Evolutionary conservation across 2,888 invertebrate genomes (phyloP), one percentile per base, ranked within the genome.

Genomic region (Lordiphosa andalusiaca): DNA sequence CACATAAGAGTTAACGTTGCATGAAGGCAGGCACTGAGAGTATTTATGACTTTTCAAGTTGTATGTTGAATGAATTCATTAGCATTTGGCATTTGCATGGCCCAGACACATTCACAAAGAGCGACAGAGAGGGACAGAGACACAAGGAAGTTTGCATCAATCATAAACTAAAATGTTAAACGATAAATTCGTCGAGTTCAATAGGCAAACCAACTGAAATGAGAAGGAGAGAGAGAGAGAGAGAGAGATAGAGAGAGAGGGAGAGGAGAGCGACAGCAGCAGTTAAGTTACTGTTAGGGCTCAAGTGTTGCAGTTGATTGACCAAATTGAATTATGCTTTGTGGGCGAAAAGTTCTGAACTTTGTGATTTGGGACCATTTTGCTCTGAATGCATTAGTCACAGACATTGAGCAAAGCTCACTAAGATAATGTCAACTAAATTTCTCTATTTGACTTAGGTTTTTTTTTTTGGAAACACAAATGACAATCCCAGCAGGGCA

Each of bases 11-110:
- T 75, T 73, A 73, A 75, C 76, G 75, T 73, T 72, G 73, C 72
- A 73, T 73, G 72, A 73, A 72, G 76, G 67, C 72, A 61, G 66
- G 65, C 58, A 65, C 61, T 70, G 53, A 54, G 56, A 63, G 72
- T 73, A 73, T 73, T 73, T 73, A 73, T 73, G 72, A 75, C 72
- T 73, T 75, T 72, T 68, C 39, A 75, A 75, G 75, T 75, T 72
- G 64, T 71, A 62, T 62, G 62, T 52, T 59, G 62, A 61, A 67
- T 63, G 72, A 75, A 72, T 72, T 72, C 72, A 72, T 72, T 72
- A 72, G 72, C 75, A 72, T 74, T 71, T 70, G 71, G 58, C 71
- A 71, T 66, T 67, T 67, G 67, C 71, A 69, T 60, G 52, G 48
- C 10, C 60, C 16, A 49, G n/a, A 35, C 40, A 35, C 9, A 53